These are phyloP conservation scores for Chionodraco myersi DNA, from an alignment of 2,113 vertebrate species.

Conservation along the genomic window DNA sequence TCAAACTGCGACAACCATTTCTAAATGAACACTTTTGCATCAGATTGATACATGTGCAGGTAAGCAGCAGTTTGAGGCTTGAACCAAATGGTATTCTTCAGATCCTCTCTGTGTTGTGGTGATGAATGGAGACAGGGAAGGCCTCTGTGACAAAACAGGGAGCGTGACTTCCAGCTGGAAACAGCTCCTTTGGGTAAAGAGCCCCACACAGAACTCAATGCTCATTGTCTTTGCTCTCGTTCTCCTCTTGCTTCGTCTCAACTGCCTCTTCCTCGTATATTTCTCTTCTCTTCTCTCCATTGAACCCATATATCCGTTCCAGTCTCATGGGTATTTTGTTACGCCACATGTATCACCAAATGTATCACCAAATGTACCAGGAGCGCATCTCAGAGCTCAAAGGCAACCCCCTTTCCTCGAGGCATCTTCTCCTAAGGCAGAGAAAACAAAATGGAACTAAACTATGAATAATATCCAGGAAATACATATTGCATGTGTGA, in stretches of 20 bases:
- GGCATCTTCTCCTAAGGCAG: constrained; percentile 2
- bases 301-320: constrained; percentile 57
- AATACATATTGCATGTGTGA: constrained; percentile 1
- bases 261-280: constrained; percentile 4
- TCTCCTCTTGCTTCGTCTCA: neutral
- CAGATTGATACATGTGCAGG: neutral
- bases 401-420: constrained; percentile 3
- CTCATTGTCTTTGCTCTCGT: constrained; percentile 31
- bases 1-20: neutral
- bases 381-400: constrained; percentile 42
- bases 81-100: constrained; percentile 24
- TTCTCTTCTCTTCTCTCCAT: constrained; percentile 27
- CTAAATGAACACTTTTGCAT: neutral
- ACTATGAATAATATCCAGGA: constrained; percentile 1
- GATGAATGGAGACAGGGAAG: constrained; percentile 52
- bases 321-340: constrained; percentile 47
- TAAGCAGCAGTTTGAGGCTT: constrained; percentile 7
- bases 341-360: constrained; percentile 75
- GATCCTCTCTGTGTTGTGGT: constrained; percentile 25
- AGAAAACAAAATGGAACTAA: constrained; percentile 15
- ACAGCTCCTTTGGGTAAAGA: constrained; percentile 42
- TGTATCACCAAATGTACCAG: constrained; percentile 72
- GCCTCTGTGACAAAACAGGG: constrained; percentile 48
- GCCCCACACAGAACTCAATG: constrained; percentile 31
- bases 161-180: constrained; percentile 64